Evolutionary conservation across 2,797 vertebrate species (phyloP), one percentile per base, ranked within the genome.

Genomic region (Harpagifer antarcticus): DNA sequence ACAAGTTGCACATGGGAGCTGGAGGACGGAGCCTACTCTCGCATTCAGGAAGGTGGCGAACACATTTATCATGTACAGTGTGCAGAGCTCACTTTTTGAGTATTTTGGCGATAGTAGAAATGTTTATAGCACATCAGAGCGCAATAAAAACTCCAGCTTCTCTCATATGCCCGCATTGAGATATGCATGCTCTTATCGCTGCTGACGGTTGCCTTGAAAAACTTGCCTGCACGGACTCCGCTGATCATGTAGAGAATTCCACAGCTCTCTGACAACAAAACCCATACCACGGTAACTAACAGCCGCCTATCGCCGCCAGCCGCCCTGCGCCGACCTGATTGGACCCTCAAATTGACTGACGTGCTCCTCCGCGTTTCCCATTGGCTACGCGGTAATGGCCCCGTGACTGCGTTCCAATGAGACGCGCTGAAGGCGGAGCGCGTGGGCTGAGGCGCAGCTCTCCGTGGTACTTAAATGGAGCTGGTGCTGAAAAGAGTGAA

Each of bases 241-340:
- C 64, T 81, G 86, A 79, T 86, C 85, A 83, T 75, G 86, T 55
- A 16, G 54, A 89, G 87, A 84, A 88, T 86, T 88, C 85, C 86
- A 66, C 76, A 55, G 87, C 87, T 72, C 69, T 86, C 87, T 84
- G 74, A 93, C 88, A 92, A 92, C 90, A 92, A 90, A 87, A 82
- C 76, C 81, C 90, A 91, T 68, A 86, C 90, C 92, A 91, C 91
- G 75, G 90, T 92, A 92, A 93, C 90, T 92, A 92, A 92, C 90
- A 91, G 83, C 78, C 84, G 83, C 87, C 86, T 55, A 70, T 78
- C 85, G 85, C 82, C 72, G 53, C 83, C 33, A 16, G 77, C 67
- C 75, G 79, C 74, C 78, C 79, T 56, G 57, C 55, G 1, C 64
- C 15, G 72, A 19, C 67, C 64, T 9, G 33, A 91, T 92, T 92